phyloP scores from a whole-genome alignment of 1,140 invertebrate genomes.

The Melipona quadrifasciata region DNA sequence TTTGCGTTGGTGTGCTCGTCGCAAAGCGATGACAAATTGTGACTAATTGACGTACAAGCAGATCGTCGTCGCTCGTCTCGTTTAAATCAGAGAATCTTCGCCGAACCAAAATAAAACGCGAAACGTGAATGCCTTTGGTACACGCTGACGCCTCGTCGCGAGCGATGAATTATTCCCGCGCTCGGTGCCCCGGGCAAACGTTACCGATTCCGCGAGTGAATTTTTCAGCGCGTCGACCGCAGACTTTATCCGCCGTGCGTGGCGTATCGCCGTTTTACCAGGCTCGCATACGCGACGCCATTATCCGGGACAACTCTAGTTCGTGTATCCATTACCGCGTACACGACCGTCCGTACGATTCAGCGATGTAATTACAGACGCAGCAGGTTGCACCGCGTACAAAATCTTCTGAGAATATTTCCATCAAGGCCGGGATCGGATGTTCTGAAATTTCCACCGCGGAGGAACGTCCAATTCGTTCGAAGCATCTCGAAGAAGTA shows the following conservation, averaged over 20 bases:
- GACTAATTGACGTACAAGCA: too few species aligned
- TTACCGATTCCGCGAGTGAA: conserved; percentile 1
- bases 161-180: conserved; percentile 7
- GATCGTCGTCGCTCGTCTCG: not conserved
- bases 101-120: not conserved
- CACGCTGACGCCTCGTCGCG: not conserved
- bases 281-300: conserved; percentile 5
- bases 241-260: conserved; percentile 10
- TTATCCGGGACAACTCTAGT: conserved; percentile 45
- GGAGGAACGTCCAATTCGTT: not conserved
- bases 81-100: not conserved
- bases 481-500: too few species aligned
- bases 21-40: too few species aligned
- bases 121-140: not conserved
- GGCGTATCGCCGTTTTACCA: conserved; percentile 2
- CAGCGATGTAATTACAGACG: conserved; percentile 19
- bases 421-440: not conserved
- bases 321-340: conserved; percentile 57
- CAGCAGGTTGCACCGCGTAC: conserved; percentile 7
- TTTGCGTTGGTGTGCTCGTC: too few species aligned
- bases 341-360: conserved; percentile 42
- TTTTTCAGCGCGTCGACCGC: conserved; percentile 2
- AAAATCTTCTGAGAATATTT: not conserved
- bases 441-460: not conserved
- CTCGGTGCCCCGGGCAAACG: not conserved